These are phyloP conservation scores for Drosophila mayaguana DNA, from an alignment of 2,888 invertebrate species.

Conservation along the genomic window DNA sequence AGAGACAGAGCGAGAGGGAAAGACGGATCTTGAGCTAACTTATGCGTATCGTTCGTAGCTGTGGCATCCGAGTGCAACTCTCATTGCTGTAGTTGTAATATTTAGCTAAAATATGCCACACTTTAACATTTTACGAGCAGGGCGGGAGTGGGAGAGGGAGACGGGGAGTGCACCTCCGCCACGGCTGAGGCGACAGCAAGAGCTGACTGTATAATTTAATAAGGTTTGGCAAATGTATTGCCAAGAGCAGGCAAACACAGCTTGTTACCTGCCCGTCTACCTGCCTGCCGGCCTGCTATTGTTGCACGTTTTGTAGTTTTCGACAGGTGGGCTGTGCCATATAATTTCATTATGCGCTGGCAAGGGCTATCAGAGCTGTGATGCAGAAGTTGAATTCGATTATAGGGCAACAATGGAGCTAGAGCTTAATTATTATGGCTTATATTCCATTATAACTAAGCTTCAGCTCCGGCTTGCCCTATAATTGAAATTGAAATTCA, in stretches of 20 bases:
- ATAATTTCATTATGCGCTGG: constrained; percentile 64
- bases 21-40: constrained; percentile 5
- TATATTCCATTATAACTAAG: no score
- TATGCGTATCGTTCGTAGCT: constrained; percentile 17
- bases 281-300: constrained; percentile 23
- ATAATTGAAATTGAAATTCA: no score
- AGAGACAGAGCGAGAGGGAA: neutral
- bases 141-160: no score
- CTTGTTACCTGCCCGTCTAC: neutral
- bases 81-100: constrained; percentile 62
- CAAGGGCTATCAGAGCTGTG: constrained; percentile 37
- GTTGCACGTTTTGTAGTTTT: constrained; percentile 71
- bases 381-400: constrained; percentile 12
- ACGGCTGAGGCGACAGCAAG: constrained; percentile 9
- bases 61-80: constrained; percentile 43
- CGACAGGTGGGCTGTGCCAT: constrained; percentile 58
- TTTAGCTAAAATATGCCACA: constrained; percentile 73
- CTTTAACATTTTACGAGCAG: constrained; percentile 59
- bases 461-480: no score
- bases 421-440: no score
- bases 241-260: constrained; percentile 31
- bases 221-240: constrained; percentile 65
- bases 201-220: constrained; percentile 71
- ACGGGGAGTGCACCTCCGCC: no score
- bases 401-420: neutral